Conservation (phyloP, 2,888 invertebrate genomes). For the Horisme vitalbata region DNA sequence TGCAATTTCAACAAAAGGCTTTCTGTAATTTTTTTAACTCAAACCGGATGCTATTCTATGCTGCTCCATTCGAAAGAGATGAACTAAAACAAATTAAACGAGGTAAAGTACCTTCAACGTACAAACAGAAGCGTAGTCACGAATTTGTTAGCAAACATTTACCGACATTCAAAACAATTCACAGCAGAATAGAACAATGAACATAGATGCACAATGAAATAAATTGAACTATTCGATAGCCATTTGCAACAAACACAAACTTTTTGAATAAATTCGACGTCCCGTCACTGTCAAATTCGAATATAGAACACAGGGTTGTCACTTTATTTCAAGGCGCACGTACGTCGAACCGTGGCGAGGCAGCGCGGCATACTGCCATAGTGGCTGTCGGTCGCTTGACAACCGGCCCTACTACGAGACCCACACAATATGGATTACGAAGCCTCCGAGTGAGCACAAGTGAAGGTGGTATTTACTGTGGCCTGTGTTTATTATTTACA, state of each 20-base stretch:
- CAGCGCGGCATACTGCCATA: conserved; percentile 44
- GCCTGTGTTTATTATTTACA: conserved; percentile 15
- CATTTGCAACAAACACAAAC: conserved; percentile 35
- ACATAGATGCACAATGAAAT: not conserved
- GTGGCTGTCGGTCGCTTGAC: conserved; percentile 22
- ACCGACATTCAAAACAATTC: conserved; percentile 23
- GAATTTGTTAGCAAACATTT: conserved; percentile 29
- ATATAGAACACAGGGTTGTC: conserved; percentile 34
- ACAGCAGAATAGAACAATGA: conserved; percentile 2
- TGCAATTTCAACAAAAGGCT: not conserved
- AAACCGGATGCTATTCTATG: no score
- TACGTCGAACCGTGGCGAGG: conserved; percentile 37
- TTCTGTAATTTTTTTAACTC: no score
- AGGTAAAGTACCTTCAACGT: conserved; percentile 31
- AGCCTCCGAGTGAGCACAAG: conserved; percentile 32
- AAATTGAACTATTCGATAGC: conserved; percentile 20
- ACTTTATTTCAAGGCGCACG: conserved; percentile 18
- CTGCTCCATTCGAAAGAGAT: conserved; percentile 9
- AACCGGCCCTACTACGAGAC: conserved; percentile 42
- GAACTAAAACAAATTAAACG: conserved; percentile 24
- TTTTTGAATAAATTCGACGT: conserved; percentile 22
- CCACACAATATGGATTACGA: conserved; percentile 35
- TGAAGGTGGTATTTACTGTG: conserved; percentile 33
- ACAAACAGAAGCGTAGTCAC: conserved; percentile 27
- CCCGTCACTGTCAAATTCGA: conserved; percentile 39